Evolutionary conservation across 2,797 vertebrate species (phyloP).

Genomic region (Nasua narica): DNA sequence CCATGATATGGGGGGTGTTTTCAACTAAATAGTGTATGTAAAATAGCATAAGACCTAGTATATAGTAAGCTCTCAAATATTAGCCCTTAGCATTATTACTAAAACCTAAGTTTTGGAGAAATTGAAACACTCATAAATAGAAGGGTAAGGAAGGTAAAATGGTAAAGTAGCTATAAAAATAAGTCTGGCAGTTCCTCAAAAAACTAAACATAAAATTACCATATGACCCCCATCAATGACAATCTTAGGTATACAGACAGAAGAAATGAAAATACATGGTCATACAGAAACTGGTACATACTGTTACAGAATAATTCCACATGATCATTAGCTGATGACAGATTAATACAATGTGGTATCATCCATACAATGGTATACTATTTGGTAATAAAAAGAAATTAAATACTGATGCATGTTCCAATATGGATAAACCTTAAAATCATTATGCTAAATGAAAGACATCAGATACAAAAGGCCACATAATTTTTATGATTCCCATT

Average conservation of each 20-base stretch:
- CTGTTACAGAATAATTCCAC: neutral
- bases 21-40: neutral
- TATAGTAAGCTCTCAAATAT: neutral
- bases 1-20: neutral
- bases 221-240: neutral
- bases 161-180: neutral
- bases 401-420: neutral
- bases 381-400: neutral
- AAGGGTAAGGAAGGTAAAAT: neutral
- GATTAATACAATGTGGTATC: neutral
- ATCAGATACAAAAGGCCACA: neutral
- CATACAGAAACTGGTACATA: neutral
- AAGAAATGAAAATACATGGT: constrained; percentile 1
- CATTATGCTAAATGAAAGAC: neutral
- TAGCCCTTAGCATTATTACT: neutral
- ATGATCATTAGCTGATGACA: neutral
- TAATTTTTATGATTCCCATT: neutral
- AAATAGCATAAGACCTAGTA: neutral
- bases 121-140: neutral
- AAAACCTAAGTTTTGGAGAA: neutral
- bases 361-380: neutral
- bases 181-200: neutral
- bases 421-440: neutral
- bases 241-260: neutral
- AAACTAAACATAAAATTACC: neutral